Base-by-base conservation (phyloP, 2,797 vertebrate genomes). In the Bufotes viridis region DNA sequence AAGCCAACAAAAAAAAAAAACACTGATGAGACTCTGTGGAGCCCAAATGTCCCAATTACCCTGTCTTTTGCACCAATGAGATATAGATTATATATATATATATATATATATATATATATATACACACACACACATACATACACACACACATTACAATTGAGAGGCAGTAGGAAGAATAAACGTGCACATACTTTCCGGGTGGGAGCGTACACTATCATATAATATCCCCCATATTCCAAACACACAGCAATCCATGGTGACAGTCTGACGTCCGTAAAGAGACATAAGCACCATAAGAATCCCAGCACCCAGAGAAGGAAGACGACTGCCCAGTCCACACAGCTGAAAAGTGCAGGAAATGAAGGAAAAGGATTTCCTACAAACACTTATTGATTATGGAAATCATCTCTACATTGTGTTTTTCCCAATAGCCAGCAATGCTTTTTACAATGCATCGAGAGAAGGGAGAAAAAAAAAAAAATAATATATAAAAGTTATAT, bases 321-420 rank as follows among this genome's bases (percentile, higher is more conserved):
- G 65, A 18, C 78, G 79, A 49, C 29, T 69, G 42, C 29, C 67
- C 57, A 82, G 58, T 63, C 70, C 83, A 81, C 29, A 60, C 78
- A 85, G 69, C 78, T 81, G 51, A 76, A 85, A 89, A 89, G 78
- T 85, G 67, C 87, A 89, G 87, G 83, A 89, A 89, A 89, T 81
- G 60, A 81, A 85, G 82, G 79, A 78, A 89, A 82, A 82, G 79
- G 84, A 86, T 89, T 83, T 86, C 84, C 80, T 78, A 86, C 79
- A 89, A 89, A 86, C 79, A 55, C 70, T 75, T 89, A 86, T 86
- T 86, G 88, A 89, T 89, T 89, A 86, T 86, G 88, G 72, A 86
- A 86, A 86, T 86, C 29, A 70, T 42, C 72, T 63, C 76, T 12
- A 76, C 58, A 86, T 86, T 89, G 58, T 76, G 67, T 51, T 75